These are phyloP conservation scores for Prosopocoilus inquinatus DNA, from an alignment of 2,888 invertebrate species.

Conservation along the genomic window DNA sequence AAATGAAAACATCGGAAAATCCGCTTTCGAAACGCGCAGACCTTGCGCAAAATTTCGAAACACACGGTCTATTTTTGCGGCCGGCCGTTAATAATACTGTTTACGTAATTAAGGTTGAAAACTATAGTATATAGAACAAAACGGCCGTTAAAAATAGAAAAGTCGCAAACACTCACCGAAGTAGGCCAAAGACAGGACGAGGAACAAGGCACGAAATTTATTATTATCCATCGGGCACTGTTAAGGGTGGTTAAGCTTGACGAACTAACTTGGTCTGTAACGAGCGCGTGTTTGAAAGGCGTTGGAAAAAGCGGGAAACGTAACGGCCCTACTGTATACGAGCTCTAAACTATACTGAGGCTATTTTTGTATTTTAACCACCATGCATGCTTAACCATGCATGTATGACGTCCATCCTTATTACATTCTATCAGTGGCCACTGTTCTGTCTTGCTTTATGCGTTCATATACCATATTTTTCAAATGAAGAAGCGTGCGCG, in stretches of 20 bases:
- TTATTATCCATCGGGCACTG: constrained; percentile 10
- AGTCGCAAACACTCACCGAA: background rate
- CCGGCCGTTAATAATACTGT: too few relatives aligned
- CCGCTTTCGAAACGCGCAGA: too few relatives aligned
- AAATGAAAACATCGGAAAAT: too few relatives aligned
- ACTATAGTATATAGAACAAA: too few relatives aligned
- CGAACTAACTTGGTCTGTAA: background rate
- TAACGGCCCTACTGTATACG: constrained; percentile 12
- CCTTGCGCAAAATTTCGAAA: too few relatives aligned
- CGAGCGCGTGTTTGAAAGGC: background rate
- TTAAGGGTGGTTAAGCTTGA: background rate
- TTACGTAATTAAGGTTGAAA: too few relatives aligned
- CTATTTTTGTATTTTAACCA: constrained; percentile 34
- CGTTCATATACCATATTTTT: too few relatives aligned
- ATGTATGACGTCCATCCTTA: constrained; percentile 24
- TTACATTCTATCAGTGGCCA: constrained; percentile 1
- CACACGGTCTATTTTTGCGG: too few relatives aligned
- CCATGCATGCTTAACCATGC: constrained; percentile 33
- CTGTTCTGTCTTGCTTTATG: too few relatives aligned
- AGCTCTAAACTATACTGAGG: constrained; percentile 22
- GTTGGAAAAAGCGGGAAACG: background rate
- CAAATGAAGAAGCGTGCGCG: too few relatives aligned
- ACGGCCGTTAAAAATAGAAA: too few relatives aligned
- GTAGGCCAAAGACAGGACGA: background rate
- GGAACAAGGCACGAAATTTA: background rate